Conservation (phyloP, 1,140 invertebrate genomes). For the Drosophila parabipectinata region DNA sequence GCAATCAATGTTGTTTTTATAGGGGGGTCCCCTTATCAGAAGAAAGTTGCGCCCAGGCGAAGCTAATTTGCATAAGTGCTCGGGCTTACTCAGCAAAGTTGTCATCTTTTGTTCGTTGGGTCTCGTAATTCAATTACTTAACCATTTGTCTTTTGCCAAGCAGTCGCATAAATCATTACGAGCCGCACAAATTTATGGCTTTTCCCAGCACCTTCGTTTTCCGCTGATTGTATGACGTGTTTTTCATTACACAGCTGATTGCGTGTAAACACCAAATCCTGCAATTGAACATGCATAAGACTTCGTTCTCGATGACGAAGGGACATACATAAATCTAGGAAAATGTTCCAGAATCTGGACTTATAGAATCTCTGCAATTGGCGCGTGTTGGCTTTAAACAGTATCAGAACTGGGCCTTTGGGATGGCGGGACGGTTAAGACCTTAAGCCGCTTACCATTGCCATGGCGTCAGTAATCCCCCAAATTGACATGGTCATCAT, state of each 20-base stretch:
- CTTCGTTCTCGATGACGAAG: slow-evolving; percentile 14
- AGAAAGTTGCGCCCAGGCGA: slow-evolving; percentile 4
- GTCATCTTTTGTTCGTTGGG: slow-evolving; percentile 50
- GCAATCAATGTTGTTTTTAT: slow-evolving; percentile 65
- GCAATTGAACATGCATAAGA: slow-evolving; percentile 60
- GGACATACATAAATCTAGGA: slow-evolving; percentile 21
- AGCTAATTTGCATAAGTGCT: slow-evolving; percentile 76
- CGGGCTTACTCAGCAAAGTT: slow-evolving; percentile 68
- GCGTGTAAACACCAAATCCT: slow-evolving; percentile 72
- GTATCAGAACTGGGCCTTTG: slow-evolving; percentile 12
- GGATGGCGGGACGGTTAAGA: slow-evolving; percentile 1
- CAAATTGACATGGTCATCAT: slow-evolving; percentile 68
- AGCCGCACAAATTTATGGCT: slow-evolving; percentile 66
- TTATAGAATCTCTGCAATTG: background rate
- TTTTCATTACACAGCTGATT: slow-evolving; percentile 76
- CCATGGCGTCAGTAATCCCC: slow-evolving; percentile 68
- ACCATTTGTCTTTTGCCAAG: slow-evolving; percentile 67
- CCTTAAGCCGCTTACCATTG: slow-evolving; percentile 72
- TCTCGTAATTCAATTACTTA: slow-evolving; percentile 79
- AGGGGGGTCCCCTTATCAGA: slow-evolving; percentile 47
- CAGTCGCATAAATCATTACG: slow-evolving; percentile 72
- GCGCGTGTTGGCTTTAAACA: background rate
- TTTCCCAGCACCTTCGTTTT: slow-evolving; percentile 15
- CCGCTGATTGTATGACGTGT: slow-evolving; percentile 56
- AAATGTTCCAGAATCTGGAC: slow-evolving; percentile 4